A percentile compares a stretch with the other conserved stretches of the same genome.
Evolutionary conservation across 1,140 invertebrate species (phyloP).

Genomic region (Hyles vespertilio): DNA sequence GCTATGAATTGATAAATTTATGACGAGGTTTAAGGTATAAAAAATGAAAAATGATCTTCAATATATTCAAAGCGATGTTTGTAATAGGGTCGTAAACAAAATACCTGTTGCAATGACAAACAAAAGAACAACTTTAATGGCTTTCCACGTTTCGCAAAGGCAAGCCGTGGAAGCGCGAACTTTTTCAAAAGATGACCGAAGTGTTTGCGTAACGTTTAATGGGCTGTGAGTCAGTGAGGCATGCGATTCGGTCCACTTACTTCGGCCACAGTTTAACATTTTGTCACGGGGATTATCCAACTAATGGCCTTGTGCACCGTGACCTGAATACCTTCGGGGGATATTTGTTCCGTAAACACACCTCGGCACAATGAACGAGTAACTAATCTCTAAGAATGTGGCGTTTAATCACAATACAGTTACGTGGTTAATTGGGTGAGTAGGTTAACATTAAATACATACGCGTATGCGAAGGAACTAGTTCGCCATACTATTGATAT

Average conservation of each 20-base stretch:
- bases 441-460: no score
- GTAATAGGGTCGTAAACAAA: no score
- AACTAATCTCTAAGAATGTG: slow-evolving; percentile 9
- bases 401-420: slow-evolving; percentile 1
- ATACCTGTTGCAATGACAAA: no score
- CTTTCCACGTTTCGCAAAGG: no score
- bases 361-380: slow-evolving; percentile 2
- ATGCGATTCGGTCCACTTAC: slow-evolving; percentile 26
- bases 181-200: slow-evolving; percentile 5
- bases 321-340: slow-evolving; percentile 35
- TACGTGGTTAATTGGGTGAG: no score
- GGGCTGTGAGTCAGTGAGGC: slow-evolving; percentile 17
- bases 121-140: no score
- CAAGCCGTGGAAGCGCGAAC: not conserved
- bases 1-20: no score
- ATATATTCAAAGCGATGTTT: not conserved
- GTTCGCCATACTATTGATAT: no score
- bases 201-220: slow-evolving; percentile 13
- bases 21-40: no score
- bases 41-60: not conserved
- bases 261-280: slow-evolving; percentile 25
- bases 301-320: slow-evolving; percentile 25
- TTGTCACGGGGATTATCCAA: slow-evolving; percentile 39
- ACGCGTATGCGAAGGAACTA: no score
- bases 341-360: slow-evolving; percentile 43